phyloP scores from a whole-genome alignment of 2,113 vertebrate genomes.

The Heteronetta atricapilla region DNA sequence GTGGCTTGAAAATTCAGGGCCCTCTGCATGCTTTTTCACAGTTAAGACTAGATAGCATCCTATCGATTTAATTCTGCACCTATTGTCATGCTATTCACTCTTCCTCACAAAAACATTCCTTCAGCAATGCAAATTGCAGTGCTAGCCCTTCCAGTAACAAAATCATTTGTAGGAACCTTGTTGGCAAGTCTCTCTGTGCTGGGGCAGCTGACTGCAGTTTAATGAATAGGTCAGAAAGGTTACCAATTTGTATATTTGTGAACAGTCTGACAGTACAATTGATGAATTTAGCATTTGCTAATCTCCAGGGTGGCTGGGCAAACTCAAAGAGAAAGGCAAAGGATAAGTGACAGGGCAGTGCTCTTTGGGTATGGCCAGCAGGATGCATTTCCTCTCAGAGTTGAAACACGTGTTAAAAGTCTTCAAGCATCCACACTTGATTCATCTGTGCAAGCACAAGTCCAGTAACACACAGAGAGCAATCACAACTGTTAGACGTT shows the following conservation, averaged over 20 bases:
- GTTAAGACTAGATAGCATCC: background rate
- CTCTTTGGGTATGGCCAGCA: background rate
- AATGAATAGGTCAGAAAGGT: background rate
- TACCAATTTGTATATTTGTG: background rate
- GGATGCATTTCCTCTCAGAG: fast-evolving
- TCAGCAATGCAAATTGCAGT: background rate
- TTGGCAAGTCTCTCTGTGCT: background rate
- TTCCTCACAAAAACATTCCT: background rate
- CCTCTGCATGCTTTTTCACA: background rate
- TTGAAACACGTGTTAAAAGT: fast-evolving
- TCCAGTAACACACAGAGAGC: background rate
- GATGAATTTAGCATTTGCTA: background rate
- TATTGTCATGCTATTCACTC: background rate
- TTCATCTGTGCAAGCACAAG: background rate
- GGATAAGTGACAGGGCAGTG: background rate
- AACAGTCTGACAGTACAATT: background rate
- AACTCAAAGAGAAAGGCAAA: background rate
- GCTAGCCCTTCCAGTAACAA: background rate
- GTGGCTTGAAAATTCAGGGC: background rate
- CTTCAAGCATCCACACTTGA: background rate
- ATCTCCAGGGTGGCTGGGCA: background rate
- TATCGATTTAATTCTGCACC: background rate
- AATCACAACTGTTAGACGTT: background rate
- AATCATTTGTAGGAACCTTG: background rate
- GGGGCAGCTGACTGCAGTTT: background rate